A percentile compares a stretch with the other conserved stretches of the same genome.
phyloP scores from a whole-genome alignment of 2,888 invertebrate species.

The Melanargia galathea region DNA sequence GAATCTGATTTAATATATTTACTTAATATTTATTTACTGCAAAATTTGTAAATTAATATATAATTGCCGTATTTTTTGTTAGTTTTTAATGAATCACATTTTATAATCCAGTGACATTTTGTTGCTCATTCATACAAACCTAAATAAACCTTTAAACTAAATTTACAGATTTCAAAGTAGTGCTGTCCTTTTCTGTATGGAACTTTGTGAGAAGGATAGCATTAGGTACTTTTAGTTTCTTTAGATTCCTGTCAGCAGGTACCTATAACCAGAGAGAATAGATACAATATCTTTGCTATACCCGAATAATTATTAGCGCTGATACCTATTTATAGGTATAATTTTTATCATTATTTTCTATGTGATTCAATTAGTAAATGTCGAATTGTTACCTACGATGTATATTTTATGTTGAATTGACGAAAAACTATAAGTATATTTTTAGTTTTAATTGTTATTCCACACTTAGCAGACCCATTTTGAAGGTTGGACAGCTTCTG shows the following conservation, averaged over 20 bases:
- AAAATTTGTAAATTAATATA: constrained; percentile 17
- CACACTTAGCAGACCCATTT: constrained; percentile 20
- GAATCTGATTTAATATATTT: constrained; percentile 32
- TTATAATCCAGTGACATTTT: constrained; percentile 15
- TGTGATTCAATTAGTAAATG: constrained; percentile 18
- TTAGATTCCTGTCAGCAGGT: no score
- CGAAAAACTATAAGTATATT: constrained; percentile 20
- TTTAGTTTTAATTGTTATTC: constrained; percentile 23
- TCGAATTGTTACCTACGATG: constrained; percentile 35
- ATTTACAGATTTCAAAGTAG: neutral
- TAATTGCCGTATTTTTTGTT: constrained; percentile 14
- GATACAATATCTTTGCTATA: no score
- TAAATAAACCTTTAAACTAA: neutral
- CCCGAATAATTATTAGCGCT: no score
- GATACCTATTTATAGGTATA: neutral
- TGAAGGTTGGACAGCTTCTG: no score
- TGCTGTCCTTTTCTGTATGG: no score
- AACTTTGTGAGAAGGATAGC: neutral
- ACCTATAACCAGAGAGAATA: no score
- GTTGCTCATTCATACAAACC: neutral
- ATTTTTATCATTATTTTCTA: neutral
- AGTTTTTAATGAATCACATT: constrained; percentile 19
- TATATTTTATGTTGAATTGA: constrained; percentile 28
- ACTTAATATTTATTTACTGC: constrained; percentile 24
- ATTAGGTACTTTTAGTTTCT: no score